Conservation (phyloP, 2,888 invertebrate genomes). For the Empis stercorea region DNA sequence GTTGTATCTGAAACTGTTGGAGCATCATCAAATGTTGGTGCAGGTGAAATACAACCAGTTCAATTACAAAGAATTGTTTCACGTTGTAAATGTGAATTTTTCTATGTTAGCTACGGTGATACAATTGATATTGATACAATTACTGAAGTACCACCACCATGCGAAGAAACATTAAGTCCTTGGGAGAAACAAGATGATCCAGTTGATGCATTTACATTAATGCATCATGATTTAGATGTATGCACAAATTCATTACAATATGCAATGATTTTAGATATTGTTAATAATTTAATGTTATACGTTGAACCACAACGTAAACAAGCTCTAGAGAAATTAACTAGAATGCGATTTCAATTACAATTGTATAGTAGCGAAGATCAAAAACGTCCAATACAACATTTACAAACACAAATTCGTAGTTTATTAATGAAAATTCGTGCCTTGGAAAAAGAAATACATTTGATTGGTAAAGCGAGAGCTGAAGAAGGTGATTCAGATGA, state of each 20-base stretch:
- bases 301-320: conserved; percentile 93
- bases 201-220: conserved; percentile 92
- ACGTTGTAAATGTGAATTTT: conserved; percentile 95
- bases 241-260: conserved; percentile 92
- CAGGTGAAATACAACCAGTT: conserved; percentile 43
- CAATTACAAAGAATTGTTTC: conserved; percentile 94
- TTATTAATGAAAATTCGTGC: conserved; percentile 70
- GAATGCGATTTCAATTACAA: conserved; percentile 90
- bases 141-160: conserved; percentile 55
- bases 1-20: conserved; percentile 89
- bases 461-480: conserved; percentile 66
- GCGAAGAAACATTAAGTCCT: conserved; percentile 53
- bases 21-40: conserved; percentile 53
- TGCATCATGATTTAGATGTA: conserved; percentile 98
- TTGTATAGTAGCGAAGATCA: conserved; percentile 85
- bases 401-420: conserved; percentile 67
- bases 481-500: conserved; percentile 50
- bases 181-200: conserved; percentile 78
- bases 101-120: conserved; percentile 89
- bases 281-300: conserved; percentile 91
- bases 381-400: conserved; percentile 75
- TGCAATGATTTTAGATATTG: conserved; percentile 92
- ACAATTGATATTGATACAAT: conserved; percentile 42
- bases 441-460: conserved; percentile 79
- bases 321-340: conserved; percentile 68